These are phyloP conservation scores for Gadus chalcogrammus DNA, from an alignment of 2,113 vertebrate genomes.

Conservation along the genomic window DNA sequence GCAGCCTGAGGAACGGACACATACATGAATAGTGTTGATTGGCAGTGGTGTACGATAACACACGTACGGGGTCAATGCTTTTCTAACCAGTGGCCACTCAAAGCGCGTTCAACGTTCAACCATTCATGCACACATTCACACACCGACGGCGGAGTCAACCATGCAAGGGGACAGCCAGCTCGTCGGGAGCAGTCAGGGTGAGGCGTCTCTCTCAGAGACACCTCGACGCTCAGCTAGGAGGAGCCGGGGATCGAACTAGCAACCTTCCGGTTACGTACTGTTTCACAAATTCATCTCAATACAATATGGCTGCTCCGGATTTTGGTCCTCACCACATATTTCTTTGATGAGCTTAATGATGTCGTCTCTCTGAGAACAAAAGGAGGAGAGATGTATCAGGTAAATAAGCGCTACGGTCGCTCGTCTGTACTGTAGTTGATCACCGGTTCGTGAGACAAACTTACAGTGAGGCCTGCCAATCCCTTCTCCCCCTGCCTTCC, in stretches of 20 bases:
- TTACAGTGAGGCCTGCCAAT: constrained; percentile 83
- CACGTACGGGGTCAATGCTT: too few relatives aligned
- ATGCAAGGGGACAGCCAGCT: too few relatives aligned
- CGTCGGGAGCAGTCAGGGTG: too few relatives aligned
- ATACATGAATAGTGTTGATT: not conserved
- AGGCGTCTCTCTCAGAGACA: too few relatives aligned
- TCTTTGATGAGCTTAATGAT: constrained; percentile 89
- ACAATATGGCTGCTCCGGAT: not conserved
- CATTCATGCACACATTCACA: too few relatives aligned
- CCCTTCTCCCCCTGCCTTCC: constrained; percentile 80
- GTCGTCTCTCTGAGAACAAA: constrained; percentile 79
- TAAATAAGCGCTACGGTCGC: not conserved
- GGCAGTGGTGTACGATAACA: too few relatives aligned
- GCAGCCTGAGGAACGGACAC: constrained; percentile 72
- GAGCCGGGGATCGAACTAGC: too few relatives aligned
- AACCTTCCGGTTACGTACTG: not conserved
- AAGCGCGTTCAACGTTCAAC: not conserved
- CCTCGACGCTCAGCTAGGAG: too few relatives aligned
- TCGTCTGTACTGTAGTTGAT: not conserved
- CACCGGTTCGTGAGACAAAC: constrained; percentile 27
- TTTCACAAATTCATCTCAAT: not conserved
- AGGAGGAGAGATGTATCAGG: not conserved
- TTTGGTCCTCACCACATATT: constrained; percentile 80
- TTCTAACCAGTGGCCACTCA: too few relatives aligned
- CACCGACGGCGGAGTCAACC: too few relatives aligned